Evolutionary conservation across 1,140 invertebrate genomes (phyloP).

Genomic region (Zaprionus nigranus): DNA sequence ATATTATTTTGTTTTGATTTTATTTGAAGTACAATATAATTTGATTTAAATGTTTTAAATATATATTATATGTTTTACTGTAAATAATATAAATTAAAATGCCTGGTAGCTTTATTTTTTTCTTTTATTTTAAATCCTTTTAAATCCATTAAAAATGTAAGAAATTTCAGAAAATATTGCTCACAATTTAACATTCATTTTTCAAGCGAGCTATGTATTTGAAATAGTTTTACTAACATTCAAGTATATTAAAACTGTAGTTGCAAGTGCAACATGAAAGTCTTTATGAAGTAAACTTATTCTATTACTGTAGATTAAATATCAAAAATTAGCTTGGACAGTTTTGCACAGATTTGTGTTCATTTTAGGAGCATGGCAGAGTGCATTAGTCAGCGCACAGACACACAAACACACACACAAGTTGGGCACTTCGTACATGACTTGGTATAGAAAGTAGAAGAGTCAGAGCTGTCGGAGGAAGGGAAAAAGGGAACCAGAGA

Average conservation of each 20-base stretch:
- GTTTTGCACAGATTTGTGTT: constrained; percentile 1
- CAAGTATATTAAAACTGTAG: not conserved
- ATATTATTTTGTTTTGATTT: too few relatives aligned
- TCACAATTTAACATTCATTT: too few relatives aligned
- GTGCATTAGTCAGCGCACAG: not conserved
- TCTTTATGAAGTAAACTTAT: not conserved
- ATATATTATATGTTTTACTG: too few relatives aligned
- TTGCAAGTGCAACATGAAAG: not conserved
- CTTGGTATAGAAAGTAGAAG: not conserved
- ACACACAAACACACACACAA: not conserved
- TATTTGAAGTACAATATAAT: too few relatives aligned
- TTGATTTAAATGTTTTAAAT: too few relatives aligned
- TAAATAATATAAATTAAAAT: too few relatives aligned
- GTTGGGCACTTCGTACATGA: not conserved
- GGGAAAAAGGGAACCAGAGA: not conserved
- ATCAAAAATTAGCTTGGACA: not conserved
- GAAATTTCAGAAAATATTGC: too few relatives aligned
- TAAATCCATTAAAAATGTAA: too few relatives aligned
- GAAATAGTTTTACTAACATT: not conserved
- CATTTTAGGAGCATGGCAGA: not conserved
- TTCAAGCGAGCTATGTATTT: too few relatives aligned
- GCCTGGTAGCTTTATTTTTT: too few relatives aligned
- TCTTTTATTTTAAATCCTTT: not conserved
- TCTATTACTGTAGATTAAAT: not conserved
- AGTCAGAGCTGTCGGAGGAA: not conserved